A percentile compares a stretch with the other conserved stretches of the same genome.
Conservation (phyloP, 2,888 invertebrate genomes). For the Leucoptera coffeella region DNA sequence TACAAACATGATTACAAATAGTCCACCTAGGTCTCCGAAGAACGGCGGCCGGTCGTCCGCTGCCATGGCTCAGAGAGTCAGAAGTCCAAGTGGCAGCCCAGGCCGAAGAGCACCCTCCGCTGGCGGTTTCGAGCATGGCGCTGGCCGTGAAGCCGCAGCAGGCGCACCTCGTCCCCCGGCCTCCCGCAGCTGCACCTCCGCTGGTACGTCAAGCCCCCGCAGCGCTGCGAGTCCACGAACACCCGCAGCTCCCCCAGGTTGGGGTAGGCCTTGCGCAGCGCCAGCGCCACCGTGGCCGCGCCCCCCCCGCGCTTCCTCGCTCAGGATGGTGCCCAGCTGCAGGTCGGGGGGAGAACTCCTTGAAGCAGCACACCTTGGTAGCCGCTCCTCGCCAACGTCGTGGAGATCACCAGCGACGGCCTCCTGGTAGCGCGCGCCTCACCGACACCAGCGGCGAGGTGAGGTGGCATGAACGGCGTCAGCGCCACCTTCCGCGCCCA, state of each 20-base stretch:
- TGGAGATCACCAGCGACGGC: slow-evolving; percentile 19
- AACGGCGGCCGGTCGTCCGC: no score
- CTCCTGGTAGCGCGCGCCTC: slow-evolving; percentile 29
- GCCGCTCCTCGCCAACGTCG: slow-evolving; percentile 25
- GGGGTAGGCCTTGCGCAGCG: slow-evolving; percentile 24
- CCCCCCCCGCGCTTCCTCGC: slow-evolving; percentile 18
- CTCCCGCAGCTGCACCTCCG: no score
- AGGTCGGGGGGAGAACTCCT: slow-evolving; percentile 27
- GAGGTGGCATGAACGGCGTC: slow-evolving; percentile 20
- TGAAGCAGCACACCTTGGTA: slow-evolving; percentile 32
- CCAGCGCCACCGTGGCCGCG: slow-evolving; percentile 22
- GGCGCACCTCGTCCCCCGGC: no score
- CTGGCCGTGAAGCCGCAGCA: slow-evolving; percentile 24
- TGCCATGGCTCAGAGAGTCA: no score
- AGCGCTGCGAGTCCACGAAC: slow-evolving; percentile 34
- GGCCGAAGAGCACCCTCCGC: slow-evolving; percentile 27
- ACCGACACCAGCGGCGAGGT: slow-evolving; percentile 18
- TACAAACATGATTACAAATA: no score
- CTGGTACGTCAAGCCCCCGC: slow-evolving; percentile 35
- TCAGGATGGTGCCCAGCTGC: slow-evolving; percentile 26
- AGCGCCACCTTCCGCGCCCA: slow-evolving; percentile 38
- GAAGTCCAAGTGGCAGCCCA: slow-evolving; percentile 38
- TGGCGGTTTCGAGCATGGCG: slow-evolving; percentile 29
- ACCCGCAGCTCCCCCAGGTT: slow-evolving; percentile 34
- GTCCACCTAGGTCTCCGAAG: no score